Percentiles rank a stretch among this genome's conserved stretches.
Evolutionary conservation across 2,113 vertebrate species (phyloP).

Genomic region (Paraplagusia blochii): DNA sequence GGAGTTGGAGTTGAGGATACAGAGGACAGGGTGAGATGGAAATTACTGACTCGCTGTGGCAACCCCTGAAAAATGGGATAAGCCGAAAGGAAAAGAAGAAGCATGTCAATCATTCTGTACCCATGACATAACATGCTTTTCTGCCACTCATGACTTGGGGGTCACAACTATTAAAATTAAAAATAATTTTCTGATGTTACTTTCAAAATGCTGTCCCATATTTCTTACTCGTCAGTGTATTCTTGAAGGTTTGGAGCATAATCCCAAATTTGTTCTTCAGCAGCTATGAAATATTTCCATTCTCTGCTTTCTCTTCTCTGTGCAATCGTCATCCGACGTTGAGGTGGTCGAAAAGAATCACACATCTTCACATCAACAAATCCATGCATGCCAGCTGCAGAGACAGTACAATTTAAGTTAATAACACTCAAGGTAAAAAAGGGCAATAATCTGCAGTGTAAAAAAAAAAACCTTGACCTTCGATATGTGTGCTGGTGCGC

Average conservation of each 20-base stretch:
- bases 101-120: too few species aligned
- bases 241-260: constrained; percentile 80
- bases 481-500: constrained; percentile 80
- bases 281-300: constrained; percentile 92
- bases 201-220: background rate
- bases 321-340: constrained; percentile 64
- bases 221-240: constrained; percentile 82
- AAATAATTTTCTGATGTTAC: too few species aligned
- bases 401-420: background rate
- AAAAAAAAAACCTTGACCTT: constrained; percentile 71
- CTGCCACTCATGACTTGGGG: too few species aligned
- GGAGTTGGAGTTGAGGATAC: too few species aligned
- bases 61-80: too few species aligned
- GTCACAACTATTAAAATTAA: too few species aligned
- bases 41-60: too few species aligned
- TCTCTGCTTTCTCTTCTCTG: constrained; percentile 75
- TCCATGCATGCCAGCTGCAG: constrained; percentile 83
- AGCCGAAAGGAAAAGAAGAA: too few species aligned
- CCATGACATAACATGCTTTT: too few species aligned
- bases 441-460: background rate
- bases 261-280: constrained; percentile 90
- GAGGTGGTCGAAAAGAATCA: constrained; percentile 62
- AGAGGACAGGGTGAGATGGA: too few species aligned
- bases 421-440: background rate
- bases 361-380: constrained; percentile 80